Percentiles rank a stretch among this genome's conserved stretches.
phyloP scores from a whole-genome alignment of 2,797 vertebrate genomes.

The Alosa sapidissima region DNA sequence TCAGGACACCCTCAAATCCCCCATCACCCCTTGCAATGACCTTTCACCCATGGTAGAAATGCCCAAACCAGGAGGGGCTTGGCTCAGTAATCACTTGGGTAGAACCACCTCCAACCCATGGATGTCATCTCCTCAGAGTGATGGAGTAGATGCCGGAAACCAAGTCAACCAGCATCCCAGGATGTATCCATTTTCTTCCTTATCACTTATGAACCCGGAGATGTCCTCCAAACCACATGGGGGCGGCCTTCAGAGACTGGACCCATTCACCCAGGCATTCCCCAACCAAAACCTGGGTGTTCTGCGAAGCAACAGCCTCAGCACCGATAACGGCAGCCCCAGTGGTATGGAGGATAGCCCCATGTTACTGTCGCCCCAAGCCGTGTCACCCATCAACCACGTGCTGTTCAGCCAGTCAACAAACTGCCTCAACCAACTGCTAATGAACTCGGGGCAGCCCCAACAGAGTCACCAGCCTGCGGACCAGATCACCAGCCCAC shows the following conservation, averaged over 20 bases:
- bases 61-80: constrained; percentile 49
- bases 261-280: constrained; percentile 86
- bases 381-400: constrained; percentile 64
- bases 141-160: constrained; percentile 41
- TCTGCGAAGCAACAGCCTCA: constrained; percentile 68
- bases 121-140: constrained; percentile 65
- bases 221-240: constrained; percentile 74
- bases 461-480: constrained; percentile 2
- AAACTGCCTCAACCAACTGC: neutral
- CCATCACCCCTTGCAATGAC: constrained; percentile 62
- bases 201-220: constrained; percentile 66
- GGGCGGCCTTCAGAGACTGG: constrained; percentile 79
- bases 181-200: constrained; percentile 72
- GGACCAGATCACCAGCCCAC: constrained; percentile 77
- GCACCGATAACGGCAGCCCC: constrained; percentile 34
- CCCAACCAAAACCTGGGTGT: constrained; percentile 80
- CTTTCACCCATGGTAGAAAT: constrained; percentile 46
- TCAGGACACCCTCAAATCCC: constrained; percentile 75
- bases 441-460: neutral
- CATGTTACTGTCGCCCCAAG: constrained; percentile 51
- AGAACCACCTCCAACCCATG: constrained; percentile 70
- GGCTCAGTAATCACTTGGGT: constrained; percentile 73
- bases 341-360: constrained; percentile 29
- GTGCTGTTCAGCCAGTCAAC: neutral
- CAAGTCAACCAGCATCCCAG: constrained; percentile 51